Evolutionary conservation across 2,797 vertebrate genomes (phyloP), one percentile per base, ranked within the genome.

Genomic region (Esox masquinongy): DNA sequence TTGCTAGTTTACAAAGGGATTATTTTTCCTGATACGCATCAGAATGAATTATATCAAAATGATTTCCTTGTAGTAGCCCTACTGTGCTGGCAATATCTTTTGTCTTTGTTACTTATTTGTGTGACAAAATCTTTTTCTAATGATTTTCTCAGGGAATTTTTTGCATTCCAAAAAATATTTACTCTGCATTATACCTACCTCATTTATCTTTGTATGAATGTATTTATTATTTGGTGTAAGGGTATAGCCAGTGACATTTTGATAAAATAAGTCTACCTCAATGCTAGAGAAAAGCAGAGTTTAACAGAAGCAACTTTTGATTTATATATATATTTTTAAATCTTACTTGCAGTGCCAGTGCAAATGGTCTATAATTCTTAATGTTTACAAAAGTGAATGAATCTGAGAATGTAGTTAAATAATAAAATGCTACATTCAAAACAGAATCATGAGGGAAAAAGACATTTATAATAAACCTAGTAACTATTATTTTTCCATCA

Each of bases 191-290:
- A 91, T 90, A 94, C 95, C 95, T 96, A 96, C 95, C 95, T 96
- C 95, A 95, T 94, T 93, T 92, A 94, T 92, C 93, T 94, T 94
- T 93, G 95, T 94, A 94, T 94, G 94, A 95, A 95, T 95, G 95
- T 96, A 95, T 92, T 93, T 92, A 75, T 93, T 79, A 61, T 90
- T 82, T 91, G 92, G 90, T 94, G 93, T 94, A 95, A 92, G 94
- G 94, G 92, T 88, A 88, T 90, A 93, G 91, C 93, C 95, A 94
- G 94, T 95, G 91, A 94, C 94, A 90, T 91, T 94, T 90, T 88
- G n/a, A 84, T 82, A 83, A 83, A 87, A 73, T 53, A 81, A 76
- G 94, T 96, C 95, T 96, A 96, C 95, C 95, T 96, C 95, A 95
- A 73, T 76, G 78, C 75, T 74, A 80, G 77, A 84, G 82, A 80